Evolutionary conservation across 2,113 vertebrate species (phyloP), one percentile per base, ranked within the genome.

Genomic region (Callipepla californica): DNA sequence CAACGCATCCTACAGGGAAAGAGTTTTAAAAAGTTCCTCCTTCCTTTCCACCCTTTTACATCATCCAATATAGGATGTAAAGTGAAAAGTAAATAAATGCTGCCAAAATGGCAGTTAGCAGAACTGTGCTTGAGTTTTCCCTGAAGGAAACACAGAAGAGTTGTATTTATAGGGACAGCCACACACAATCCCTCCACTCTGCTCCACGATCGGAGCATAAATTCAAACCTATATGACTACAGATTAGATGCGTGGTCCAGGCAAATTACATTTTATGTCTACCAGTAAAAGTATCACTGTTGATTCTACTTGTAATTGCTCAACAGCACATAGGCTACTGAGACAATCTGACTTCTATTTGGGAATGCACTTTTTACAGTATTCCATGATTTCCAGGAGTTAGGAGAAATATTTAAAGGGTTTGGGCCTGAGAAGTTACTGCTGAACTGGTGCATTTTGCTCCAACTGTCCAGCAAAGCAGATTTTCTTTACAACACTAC

Each of bases 261-360:
- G 38, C 53, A 93, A 85, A 89, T 28, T 68, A 68, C 66, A 70
- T 69, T 92, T 94, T 94, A 91, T 77, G 85, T 79, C 80, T 42
- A 61, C 26, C 69, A 68, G 57, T 92, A 94, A 88, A 96, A 94
- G 89, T 87, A 96, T 94, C 91, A 80, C 85, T 5, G n/a, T 77
- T 94, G 61, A 80, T 90, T 92, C 79, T 9, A 36, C 14, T 11
- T 80, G 75, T 36, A 89, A 82, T 65, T 85, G 81, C 85, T 87
- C 87, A 96, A 59, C 51, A 90, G 57, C 79, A 80, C 38, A 65
- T 0, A 42, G 59, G 75, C 70, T 87, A 67, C 74, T 82, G 36
- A 51, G 68, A 45, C 61, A 65, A 34, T 18, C 65, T 83, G 75
- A 51, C 57, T 90, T 62, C 11, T 55, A 89, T 45, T 58, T 53